Percentiles rank a stretch among this genome's conserved stretches.
Evolutionary conservation across 1,140 invertebrate genomes (phyloP).

Genomic region (Musca domestica): DNA sequence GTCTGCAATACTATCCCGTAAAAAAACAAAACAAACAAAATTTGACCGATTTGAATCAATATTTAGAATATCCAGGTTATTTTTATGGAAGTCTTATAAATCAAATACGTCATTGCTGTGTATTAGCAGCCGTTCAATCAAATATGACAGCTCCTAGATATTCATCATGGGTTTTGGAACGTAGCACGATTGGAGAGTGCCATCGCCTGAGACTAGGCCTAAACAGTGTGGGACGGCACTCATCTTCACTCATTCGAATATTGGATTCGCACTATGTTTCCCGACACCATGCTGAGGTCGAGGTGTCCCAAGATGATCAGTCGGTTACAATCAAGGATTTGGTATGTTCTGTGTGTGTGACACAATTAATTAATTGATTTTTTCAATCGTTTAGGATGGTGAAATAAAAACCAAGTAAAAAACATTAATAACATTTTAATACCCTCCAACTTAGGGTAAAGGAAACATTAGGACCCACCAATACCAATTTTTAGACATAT

Average conservation of each 20-base stretch:
- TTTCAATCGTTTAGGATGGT: background rate
- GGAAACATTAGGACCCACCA: no score
- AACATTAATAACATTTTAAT: background rate
- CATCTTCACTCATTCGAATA: constrained; percentile 4
- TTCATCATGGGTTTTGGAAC: constrained; percentile 25
- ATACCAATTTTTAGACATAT: no score
- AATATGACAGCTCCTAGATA: background rate
- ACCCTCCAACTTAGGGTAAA: no score
- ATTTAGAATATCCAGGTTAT: background rate
- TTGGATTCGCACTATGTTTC: constrained; percentile 24
- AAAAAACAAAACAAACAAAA: no score
- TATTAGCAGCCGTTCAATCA: no score
- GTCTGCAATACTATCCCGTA: no score
- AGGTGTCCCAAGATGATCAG: constrained; percentile 9
- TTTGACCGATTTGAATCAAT: background rate
- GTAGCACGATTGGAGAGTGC: constrained; percentile 12
- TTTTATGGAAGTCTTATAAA: no score
- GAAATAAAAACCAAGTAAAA: background rate
- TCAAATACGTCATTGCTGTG: no score
- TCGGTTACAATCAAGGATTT: constrained; percentile 20
- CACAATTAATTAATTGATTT: background rate
- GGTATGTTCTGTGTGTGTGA: constrained; percentile 23
- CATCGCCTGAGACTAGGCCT: constrained; percentile 18
- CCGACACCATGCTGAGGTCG: constrained; percentile 25
- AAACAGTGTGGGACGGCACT: constrained; percentile 17